Evolutionary conservation across 1,140 invertebrate species (phyloP), one percentile per base, ranked within the genome.

Genomic region (Centruroides sculpturatus): DNA sequence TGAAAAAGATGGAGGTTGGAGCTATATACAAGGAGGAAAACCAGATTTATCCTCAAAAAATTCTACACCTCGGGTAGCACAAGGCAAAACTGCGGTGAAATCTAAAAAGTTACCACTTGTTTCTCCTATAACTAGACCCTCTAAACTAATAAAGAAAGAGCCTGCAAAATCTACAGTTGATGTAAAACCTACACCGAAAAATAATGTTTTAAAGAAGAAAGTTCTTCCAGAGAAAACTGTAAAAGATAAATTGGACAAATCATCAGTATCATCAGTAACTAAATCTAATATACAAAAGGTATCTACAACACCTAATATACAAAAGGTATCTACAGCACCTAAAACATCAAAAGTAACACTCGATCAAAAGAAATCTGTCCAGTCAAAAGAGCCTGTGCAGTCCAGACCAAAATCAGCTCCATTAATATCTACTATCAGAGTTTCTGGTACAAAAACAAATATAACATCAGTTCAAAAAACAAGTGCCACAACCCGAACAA

Each of bases 1-100:
- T 53, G 64, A 65, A 34, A 65, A 65, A 54, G 64, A 65, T 57
- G 64, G 61, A 35, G 64, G 64, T 12, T 65, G 64, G 64, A 64
- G 59, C 52, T 64, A 64, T 23, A 58, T 64, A 52, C 61, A 64
- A 53, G 63, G 59, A 8, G 13, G 9, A 41, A 47, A 47, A 47
- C 13, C 10, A 53, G 41, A 50, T 12, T 11, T 36, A 63, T 59
- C 52, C 52, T 53, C 34, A 8, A 11, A 6, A 11, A 6, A 10
- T 50, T 5, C 4, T 47, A 59, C 36, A 10, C 57, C 46, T 46
- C 55, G 50, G 35, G 47, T 1, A 7, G 9, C 36, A 12, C 50
- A 41, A 41, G 7, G 7, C 7, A 46, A 12, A 34, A 4, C 34
- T 23, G 0, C 50, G 11, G 62, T 59, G 23, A 63, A 59, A 53